phyloP scores from a whole-genome alignment of 2,113 vertebrate genomes.

The Trematocara macrostoma region DNA sequence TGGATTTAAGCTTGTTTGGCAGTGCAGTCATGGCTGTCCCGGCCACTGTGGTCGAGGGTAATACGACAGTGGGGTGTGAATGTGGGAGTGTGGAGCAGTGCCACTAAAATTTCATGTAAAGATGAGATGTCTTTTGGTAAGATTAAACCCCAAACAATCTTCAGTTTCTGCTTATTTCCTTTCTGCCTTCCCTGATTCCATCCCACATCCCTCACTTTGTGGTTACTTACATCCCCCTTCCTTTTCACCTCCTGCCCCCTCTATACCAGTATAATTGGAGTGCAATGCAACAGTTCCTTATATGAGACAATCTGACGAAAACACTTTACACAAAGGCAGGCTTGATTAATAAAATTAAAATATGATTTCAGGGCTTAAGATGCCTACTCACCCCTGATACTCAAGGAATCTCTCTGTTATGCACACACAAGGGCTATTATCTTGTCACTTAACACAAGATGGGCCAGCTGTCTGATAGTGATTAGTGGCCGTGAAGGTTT shows the following conservation, averaged over 20 bases:
- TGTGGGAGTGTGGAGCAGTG: conserved; percentile 13
- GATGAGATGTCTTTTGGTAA: conserved; percentile 49
- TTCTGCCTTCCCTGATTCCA: conserved; percentile 10
- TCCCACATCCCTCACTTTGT: not conserved
- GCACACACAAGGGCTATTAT: conserved; percentile 17
- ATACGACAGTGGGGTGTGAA: not conserved
- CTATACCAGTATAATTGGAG: not conserved
- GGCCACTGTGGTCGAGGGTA: not conserved
- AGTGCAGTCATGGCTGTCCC: not conserved
- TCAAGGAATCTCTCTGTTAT: not conserved
- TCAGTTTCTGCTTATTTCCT: not conserved
- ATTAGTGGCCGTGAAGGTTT: conserved; percentile 53
- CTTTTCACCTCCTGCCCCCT: not conserved
- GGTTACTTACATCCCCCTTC: not conserved
- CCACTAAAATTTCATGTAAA: conserved; percentile 52
- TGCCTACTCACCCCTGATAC: not conserved
- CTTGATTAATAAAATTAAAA: not conserved
- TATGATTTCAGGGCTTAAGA: not conserved
- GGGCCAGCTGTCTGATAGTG: conserved; percentile 32
- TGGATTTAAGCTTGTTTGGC: not conserved
- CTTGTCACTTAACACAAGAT: conserved; percentile 54
- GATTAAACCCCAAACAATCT: not conserved
- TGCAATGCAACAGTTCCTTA: not conserved
- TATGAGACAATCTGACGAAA: not conserved
- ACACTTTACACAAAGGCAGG: not conserved